These are phyloP conservation scores for Chascanopsetta lugubris DNA, from an alignment of 2,113 vertebrate genomes.

Conservation along the genomic window DNA sequence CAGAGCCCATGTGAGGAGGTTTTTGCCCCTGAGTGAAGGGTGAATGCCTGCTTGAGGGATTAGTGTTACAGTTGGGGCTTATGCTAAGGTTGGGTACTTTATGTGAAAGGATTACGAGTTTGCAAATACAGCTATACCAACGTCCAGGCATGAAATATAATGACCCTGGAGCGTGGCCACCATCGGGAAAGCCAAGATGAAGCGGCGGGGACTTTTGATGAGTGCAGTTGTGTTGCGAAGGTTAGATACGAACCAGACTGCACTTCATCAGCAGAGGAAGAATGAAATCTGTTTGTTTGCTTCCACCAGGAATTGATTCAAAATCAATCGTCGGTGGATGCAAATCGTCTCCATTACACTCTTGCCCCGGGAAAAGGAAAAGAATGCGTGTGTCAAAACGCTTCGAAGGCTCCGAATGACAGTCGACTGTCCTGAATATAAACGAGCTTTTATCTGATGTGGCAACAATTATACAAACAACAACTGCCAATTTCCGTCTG, in stretches of 20 bases:
- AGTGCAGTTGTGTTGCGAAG: background rate
- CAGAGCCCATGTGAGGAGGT: conserved; percentile 31
- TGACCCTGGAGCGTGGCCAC: background rate
- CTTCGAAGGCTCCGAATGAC: conserved; percentile 24
- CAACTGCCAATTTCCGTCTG: background rate
- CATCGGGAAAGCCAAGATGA: background rate
- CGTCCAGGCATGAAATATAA: conserved; percentile 10
- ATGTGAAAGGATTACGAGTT: conserved; percentile 46
- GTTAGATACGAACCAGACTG: background rate
- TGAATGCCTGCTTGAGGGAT: conserved; percentile 42
- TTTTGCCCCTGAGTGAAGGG: conserved; percentile 29
- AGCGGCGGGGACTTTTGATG: background rate
- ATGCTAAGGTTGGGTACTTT: conserved; percentile 38
- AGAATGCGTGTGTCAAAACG: background rate
- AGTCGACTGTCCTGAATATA: conserved; percentile 15
- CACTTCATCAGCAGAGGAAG: conserved; percentile 7
- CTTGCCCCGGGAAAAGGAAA: conserved; percentile 24
- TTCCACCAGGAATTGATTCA: conserved; percentile 12
- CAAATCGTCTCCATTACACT: conserved; percentile 3
- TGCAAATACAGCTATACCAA: conserved; percentile 33
- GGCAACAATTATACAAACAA: background rate
- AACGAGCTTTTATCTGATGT: conserved; percentile 10
- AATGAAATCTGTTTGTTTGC: conserved; percentile 2
- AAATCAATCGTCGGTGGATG: conserved; percentile 1
- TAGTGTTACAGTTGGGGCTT: conserved; percentile 39